A percentile compares a stretch with the other conserved stretches of the same genome.
Evolutionary conservation across 2,797 vertebrate genomes (phyloP).

Genomic region (Brachyrhaphis roseni): DNA sequence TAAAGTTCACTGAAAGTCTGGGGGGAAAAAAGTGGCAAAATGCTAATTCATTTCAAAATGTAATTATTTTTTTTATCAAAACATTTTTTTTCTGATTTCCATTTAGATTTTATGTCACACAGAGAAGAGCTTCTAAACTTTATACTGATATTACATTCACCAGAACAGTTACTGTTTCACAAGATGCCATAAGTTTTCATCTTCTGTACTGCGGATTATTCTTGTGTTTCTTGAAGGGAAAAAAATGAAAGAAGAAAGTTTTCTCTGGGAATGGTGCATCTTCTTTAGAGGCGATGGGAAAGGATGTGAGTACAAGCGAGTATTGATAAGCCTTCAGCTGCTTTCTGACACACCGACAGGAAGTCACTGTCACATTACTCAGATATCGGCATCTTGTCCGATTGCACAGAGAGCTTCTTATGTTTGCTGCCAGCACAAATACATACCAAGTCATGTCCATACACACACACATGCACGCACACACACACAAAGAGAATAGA

Average conservation of each 20-base stretch:
- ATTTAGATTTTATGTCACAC: background rate
- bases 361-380: conserved; percentile 83
- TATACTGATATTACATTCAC: background rate
- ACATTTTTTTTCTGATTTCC: background rate
- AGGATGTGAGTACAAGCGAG: conserved; percentile 67
- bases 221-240: background rate
- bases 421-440: conserved; percentile 78
- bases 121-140: background rate
- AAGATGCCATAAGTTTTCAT: background rate
- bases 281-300: conserved; percentile 72
- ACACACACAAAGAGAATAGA: conserved; percentile 2
- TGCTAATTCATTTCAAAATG: conserved; percentile 5
- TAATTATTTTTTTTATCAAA: background rate
- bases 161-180: background rate
- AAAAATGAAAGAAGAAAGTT: conserved; percentile 2
- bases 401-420: conserved; percentile 73
- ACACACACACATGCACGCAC: conserved; percentile 26
- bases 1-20: background rate
- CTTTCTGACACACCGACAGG: conserved; percentile 75
- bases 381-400: conserved; percentile 82
- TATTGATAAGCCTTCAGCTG: conserved; percentile 81
- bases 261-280: conserved; percentile 30
- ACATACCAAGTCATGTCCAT: conserved; percentile 59
- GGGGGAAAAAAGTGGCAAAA: conserved; percentile 1
- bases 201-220: background rate